These are phyloP conservation scores for Protaetia brevitarsis DNA, from an alignment of 1,140 invertebrate genomes.

Conservation along the genomic window DNA sequence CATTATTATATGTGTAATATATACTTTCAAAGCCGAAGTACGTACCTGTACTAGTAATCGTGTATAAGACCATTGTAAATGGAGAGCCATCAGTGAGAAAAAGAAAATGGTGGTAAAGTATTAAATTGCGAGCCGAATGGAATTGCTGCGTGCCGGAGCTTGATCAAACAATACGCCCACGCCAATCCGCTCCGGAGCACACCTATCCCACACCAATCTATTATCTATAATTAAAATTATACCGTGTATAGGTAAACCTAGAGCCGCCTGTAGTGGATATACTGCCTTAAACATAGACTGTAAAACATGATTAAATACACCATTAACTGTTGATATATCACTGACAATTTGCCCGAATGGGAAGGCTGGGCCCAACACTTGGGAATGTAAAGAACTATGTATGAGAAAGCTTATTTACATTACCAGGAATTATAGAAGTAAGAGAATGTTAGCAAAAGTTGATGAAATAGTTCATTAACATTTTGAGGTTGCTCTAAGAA, in stretches of 20 bases:
- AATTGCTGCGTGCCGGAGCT: background rate
- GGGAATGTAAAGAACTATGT: background rate
- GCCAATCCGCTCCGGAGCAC: background rate
- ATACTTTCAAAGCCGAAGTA: too few species aligned
- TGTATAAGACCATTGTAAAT: constrained; percentile 2
- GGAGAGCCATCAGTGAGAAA: background rate
- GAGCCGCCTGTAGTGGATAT: background rate
- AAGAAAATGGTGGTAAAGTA: constrained; percentile 9
- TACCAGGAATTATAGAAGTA: too few species aligned
- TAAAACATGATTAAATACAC: constrained; percentile 4
- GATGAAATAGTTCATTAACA: too few species aligned
- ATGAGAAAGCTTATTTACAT: background rate
- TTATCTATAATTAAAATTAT: constrained; percentile 17
- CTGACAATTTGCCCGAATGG: constrained; percentile 4
- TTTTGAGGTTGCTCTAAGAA: too few species aligned
- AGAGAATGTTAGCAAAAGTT: too few species aligned
- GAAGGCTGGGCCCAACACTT: background rate
- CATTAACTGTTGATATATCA: constrained; percentile 14
- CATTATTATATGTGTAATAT: background rate
- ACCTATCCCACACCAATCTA: constrained; percentile 13
- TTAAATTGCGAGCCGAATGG: constrained; percentile 10
- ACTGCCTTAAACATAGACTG: constrained; percentile 9
- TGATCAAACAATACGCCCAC: constrained; percentile 11
- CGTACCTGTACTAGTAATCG: background rate
- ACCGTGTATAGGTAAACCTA: constrained; percentile 4